Percentiles rank a stretch among this genome's conserved stretches.
Conservation (phyloP, 2,113 vertebrate species). For the Chaetodon auriga region DNA sequence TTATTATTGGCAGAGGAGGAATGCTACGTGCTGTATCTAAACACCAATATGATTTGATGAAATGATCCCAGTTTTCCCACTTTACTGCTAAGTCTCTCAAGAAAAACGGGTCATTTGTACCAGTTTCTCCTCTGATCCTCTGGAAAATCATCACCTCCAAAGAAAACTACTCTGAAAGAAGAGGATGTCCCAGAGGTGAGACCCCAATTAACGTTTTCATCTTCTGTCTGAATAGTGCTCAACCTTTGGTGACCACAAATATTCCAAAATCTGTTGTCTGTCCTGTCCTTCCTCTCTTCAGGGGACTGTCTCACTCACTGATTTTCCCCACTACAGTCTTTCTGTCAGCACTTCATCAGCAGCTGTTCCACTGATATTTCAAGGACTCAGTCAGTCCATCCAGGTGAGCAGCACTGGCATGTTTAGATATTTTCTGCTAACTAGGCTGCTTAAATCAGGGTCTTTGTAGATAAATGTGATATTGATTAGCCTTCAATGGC, state of each 20-base stretch:
- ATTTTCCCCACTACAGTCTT: background rate
- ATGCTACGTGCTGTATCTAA: slow-evolving; percentile 47
- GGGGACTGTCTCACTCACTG: slow-evolving; percentile 17
- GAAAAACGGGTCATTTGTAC: slow-evolving; percentile 57
- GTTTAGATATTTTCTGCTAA: slow-evolving; percentile 53
- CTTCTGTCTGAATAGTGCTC: slow-evolving; percentile 47
- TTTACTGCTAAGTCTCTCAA: slow-evolving; percentile 42
- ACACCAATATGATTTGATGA: slow-evolving; percentile 63
- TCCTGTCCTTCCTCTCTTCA: slow-evolving; percentile 43
- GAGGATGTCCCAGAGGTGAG: slow-evolving; percentile 44
- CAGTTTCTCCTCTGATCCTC: slow-evolving; percentile 39
- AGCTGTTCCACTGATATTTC: slow-evolving; percentile 44
- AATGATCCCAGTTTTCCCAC: slow-evolving; percentile 66
- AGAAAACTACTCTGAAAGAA: slow-evolving; percentile 64
- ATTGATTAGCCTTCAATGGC: slow-evolving; percentile 56
- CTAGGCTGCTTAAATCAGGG: slow-evolving; percentile 42
- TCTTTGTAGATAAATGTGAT: slow-evolving; percentile 47
- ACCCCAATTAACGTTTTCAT: slow-evolving; percentile 74
- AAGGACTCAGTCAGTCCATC: slow-evolving; percentile 38
- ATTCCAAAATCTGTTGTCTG: slow-evolving; percentile 56
- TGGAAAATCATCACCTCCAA: slow-evolving; percentile 31
- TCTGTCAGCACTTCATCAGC: slow-evolving; percentile 44
- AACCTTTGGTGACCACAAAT: slow-evolving; percentile 42
- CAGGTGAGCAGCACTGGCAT: slow-evolving; percentile 16
- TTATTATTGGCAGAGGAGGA: slow-evolving; percentile 67